Evolutionary conservation across 2,888 invertebrate species (phyloP).

Genomic region (Lysandra bellargus): DNA sequence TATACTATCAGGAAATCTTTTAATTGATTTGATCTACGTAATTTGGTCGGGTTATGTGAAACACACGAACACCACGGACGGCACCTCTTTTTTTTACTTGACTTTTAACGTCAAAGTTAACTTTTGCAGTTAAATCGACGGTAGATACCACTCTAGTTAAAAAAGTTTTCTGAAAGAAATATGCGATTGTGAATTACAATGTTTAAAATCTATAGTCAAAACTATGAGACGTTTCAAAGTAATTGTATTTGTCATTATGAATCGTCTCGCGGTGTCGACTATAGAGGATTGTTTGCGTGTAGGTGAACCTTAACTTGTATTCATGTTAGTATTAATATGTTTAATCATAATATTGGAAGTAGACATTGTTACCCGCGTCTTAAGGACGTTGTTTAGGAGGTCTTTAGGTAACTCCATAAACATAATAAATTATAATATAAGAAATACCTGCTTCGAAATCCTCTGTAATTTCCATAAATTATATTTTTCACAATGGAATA

Average conservation of each 20-base stretch:
- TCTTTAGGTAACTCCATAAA: not conserved
- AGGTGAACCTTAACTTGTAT: conserved; percentile 23
- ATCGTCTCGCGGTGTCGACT: not conserved
- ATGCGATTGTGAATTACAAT: conserved; percentile 4
- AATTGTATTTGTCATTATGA: not conserved
- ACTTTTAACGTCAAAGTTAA: too few relatives aligned
- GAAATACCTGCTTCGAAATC: not conserved
- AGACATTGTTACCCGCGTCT: not conserved
- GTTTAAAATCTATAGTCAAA: not conserved
- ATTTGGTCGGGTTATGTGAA: not conserved
- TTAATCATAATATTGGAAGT: conserved; percentile 26
- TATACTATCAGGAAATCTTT: not conserved
- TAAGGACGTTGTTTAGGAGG: not conserved
- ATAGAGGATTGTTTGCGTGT: not conserved
- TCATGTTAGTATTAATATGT: conserved; percentile 30
- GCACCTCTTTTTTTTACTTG: too few relatives aligned
- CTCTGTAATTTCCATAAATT: not conserved
- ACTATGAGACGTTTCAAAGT: not conserved
- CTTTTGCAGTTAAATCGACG: too few relatives aligned
- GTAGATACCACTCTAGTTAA: not conserved
- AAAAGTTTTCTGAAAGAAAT: not conserved
- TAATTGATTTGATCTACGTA: not conserved
- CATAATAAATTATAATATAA: not conserved
- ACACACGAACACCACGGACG: not conserved
- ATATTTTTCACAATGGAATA: too few relatives aligned